Evolutionary conservation across 2,888 invertebrate species (phyloP).

Genomic region (Plagodis dolabraria): DNA sequence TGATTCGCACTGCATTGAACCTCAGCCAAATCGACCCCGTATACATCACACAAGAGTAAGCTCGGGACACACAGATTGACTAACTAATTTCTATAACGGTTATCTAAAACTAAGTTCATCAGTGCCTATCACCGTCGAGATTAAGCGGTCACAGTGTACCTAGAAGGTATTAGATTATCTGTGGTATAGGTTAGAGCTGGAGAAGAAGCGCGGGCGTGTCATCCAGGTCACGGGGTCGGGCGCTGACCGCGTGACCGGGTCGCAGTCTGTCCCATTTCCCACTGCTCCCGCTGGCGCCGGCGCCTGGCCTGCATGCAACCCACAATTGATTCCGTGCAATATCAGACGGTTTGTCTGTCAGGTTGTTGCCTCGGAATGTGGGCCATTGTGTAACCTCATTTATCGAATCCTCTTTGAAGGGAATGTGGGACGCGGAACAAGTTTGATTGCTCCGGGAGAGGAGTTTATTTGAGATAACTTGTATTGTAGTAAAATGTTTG

Average conservation of each 20-base stretch:
- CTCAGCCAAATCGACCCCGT: no score
- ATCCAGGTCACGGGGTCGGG: constrained; percentile 58
- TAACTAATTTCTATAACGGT: no score
- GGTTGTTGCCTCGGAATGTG: constrained; percentile 36
- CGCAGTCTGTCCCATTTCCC: constrained; percentile 65
- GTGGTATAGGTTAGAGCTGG: background rate
- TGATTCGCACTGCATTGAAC: no score
- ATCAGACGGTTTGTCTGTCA: constrained; percentile 39
- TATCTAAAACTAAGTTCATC: constrained; percentile 1
- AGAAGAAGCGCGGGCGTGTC: constrained; percentile 33
- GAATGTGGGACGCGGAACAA: constrained; percentile 7
- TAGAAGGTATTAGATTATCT: constrained; percentile 13
- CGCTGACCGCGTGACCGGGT: constrained; percentile 73
- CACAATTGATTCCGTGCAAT: constrained; percentile 62
- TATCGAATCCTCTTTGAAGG: constrained; percentile 17
- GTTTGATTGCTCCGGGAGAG: constrained; percentile 2
- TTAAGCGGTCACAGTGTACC: constrained; percentile 1
- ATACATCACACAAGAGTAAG: no score
- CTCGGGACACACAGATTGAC: no score
- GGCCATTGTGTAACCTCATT: constrained; percentile 26
- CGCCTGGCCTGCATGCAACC: constrained; percentile 46
- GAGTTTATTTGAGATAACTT: no score
- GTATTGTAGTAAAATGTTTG: no score
- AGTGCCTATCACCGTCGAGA: constrained; percentile 10
- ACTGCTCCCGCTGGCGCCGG: constrained; percentile 43